Evolutionary conservation across 2,888 invertebrate genomes (phyloP), one percentile per base, ranked within the genome.

Genomic region (Seira sanloemensis): DNA sequence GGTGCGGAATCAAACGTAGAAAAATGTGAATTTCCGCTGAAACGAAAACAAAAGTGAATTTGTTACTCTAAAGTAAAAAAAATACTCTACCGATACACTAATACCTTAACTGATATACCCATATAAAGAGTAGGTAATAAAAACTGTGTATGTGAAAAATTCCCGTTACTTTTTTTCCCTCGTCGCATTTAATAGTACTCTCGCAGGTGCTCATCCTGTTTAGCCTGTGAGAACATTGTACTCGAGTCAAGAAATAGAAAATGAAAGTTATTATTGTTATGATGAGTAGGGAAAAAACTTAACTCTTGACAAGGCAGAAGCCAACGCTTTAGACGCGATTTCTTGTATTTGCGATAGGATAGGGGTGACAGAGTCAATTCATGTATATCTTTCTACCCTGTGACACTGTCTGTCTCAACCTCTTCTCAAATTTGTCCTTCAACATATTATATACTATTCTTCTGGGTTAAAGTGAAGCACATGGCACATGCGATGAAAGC

Each of bases 41-140:
- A 54, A 80, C 62, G 80, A 80, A 80, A 80, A 80, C 75, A 80
- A 80, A 75, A 80, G 80, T 80, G 80, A 74, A 69, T 74, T 62
- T 75, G 74, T 21, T 73, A 26, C 21, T 65, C 58, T 58, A 58
- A 58, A 25, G 73, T 24, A 24, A 19, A 16, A 18, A 5, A 26
- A 46, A n/a, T n/a, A n/a, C n/a, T 1, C 12, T 27, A 26, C 18
- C 24, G 18, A 19, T 24, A 66, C 19, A 21, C 71, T 12, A 58
- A 58, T 58, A 58, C 50, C 46, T 12, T 21, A 25, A 46, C 12
- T 50, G 23, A 18, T 4, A 21, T 37, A 18, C 18, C 18, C n/a
- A n/a, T 24, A 58, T 21, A 58, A 37, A 12, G 37, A 12, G 37
- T 37, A 58, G 26, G 25, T 25, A 58, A 58, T 73, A 26, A 21